These are phyloP conservation scores for Tholera decimalis DNA, from an alignment of 2,888 invertebrate genomes.

Conservation along the genomic window DNA sequence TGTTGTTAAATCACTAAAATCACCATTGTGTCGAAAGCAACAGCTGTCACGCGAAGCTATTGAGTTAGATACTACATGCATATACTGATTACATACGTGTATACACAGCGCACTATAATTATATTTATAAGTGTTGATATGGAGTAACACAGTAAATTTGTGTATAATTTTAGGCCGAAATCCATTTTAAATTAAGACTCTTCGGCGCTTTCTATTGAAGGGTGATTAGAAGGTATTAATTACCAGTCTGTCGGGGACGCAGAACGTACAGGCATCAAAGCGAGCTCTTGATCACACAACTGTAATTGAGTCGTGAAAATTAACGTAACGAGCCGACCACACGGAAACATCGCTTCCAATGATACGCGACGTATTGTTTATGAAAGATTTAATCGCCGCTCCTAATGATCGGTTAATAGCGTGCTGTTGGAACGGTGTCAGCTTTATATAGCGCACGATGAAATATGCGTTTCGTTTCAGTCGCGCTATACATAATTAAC, in stretches of 20 bases:
- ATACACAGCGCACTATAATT: slow-evolving; percentile 1
- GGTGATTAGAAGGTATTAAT: slow-evolving; percentile 68
- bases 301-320: slow-evolving; percentile 52
- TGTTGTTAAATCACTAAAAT: slow-evolving; percentile 71
- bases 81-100: slow-evolving; percentile 8
- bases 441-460: slow-evolving; percentile 65
- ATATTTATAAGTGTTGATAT: slow-evolving; percentile 6
- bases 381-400: slow-evolving; percentile 61
- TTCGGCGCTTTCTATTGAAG: slow-evolving; percentile 36
- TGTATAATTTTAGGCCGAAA: slow-evolving; percentile 10
- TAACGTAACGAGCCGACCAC: slow-evolving; percentile 44
- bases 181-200: slow-evolving; percentile 28
- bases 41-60: slow-evolving; percentile 72
- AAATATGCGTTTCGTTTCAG: slow-evolving; percentile 66
- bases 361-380: slow-evolving; percentile 55
- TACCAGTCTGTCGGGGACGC: slow-evolving; percentile 49
- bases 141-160: slow-evolving; percentile 13
- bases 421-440: slow-evolving; percentile 66
- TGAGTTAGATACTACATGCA: slow-evolving; percentile 51
- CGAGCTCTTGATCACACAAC: slow-evolving; percentile 41
- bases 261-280: slow-evolving; percentile 57
- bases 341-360: slow-evolving; percentile 42
- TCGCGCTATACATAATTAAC: slow-evolving; percentile 44
- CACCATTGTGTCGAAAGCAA: slow-evolving; percentile 71
- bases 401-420: slow-evolving; percentile 70